Conservation (phyloP, 1,140 invertebrate genomes). For the Globodera rostochiensis region DNA sequence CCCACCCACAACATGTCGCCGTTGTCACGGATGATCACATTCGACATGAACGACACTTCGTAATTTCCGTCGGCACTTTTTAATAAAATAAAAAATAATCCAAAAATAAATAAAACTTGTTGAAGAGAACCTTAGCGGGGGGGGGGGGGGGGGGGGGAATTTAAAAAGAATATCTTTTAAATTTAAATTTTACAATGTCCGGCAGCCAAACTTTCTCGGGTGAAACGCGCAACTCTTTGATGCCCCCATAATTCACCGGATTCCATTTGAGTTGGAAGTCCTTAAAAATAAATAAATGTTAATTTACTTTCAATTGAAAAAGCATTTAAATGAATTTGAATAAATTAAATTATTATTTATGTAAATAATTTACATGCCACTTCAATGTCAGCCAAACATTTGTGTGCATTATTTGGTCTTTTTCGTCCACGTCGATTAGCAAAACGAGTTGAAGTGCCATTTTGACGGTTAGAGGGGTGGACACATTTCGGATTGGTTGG, state of each 20-base stretch:
- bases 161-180: too few relatives aligned
- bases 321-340: too few relatives aligned
- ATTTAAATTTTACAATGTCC: conserved; percentile 76
- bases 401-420: conserved; percentile 63
- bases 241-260: conserved; percentile 94
- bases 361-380: conserved; percentile 75
- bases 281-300: conserved; percentile 65
- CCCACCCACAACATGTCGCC: conserved; percentile 81
- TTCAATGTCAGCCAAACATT: conserved; percentile 68
- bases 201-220: conserved; percentile 97
- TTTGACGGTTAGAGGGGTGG: conserved; percentile 82
- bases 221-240: conserved; percentile 87
- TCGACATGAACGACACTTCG: conserved; percentile 94
- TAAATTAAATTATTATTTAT: background rate
- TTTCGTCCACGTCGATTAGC: conserved; percentile 86
- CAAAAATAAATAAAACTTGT: too few relatives aligned
- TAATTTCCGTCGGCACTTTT: conserved; percentile 99
- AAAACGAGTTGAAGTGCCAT: conserved; percentile 97
- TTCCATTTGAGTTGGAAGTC: conserved; percentile 93
- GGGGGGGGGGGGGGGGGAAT: too few relatives aligned
- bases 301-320: too few relatives aligned
- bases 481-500: conserved; percentile 90
- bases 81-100: conserved; percentile 75
- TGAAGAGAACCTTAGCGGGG: too few relatives aligned
- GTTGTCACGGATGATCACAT: conserved; percentile 84